A percentile compares a stretch with the other conserved stretches of the same genome.
These are phyloP conservation scores for Bombus sibiricus DNA, from an alignment of 1,140 invertebrate genomes.

Conservation along the genomic window DNA sequence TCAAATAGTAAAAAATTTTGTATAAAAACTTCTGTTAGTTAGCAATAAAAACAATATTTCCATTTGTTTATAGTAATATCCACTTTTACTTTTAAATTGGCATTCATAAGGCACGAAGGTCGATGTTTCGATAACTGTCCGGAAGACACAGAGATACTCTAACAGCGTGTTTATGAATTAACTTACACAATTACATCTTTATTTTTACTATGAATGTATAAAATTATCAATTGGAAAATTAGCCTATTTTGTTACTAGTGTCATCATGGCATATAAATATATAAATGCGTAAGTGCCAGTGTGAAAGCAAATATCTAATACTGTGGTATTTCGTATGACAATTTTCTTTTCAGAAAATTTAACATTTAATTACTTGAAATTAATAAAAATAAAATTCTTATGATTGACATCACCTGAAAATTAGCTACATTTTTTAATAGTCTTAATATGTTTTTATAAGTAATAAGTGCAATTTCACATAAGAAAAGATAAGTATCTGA, in stretches of 20 bases:
- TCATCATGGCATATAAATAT: neutral
- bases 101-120: constrained; percentile 52
- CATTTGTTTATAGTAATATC: constrained; percentile 21
- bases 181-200: neutral
- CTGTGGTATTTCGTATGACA: constrained; percentile 16
- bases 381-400: neutral
- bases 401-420: neutral
- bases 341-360: neutral
- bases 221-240: neutral
- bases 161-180: constrained; percentile 12
- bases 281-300: constrained; percentile 31
- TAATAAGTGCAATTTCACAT: neutral
- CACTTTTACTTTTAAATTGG: constrained; percentile 9
- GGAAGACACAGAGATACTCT: constrained; percentile 47
- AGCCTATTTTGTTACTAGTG: constrained; percentile 7
- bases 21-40: constrained; percentile 40
- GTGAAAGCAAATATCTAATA: constrained; percentile 42
- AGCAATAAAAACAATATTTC: constrained; percentile 26
- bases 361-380: neutral
- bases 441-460: neutral
- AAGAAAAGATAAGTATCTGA: constrained; percentile 6
- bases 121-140: constrained; percentile 15
- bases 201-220: constrained; percentile 12
- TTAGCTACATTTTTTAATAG: neutral
- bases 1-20: constrained; percentile 31